Base-by-base conservation (phyloP, 2,113 vertebrate species). In the Cynopterus brachyotis region DNA sequence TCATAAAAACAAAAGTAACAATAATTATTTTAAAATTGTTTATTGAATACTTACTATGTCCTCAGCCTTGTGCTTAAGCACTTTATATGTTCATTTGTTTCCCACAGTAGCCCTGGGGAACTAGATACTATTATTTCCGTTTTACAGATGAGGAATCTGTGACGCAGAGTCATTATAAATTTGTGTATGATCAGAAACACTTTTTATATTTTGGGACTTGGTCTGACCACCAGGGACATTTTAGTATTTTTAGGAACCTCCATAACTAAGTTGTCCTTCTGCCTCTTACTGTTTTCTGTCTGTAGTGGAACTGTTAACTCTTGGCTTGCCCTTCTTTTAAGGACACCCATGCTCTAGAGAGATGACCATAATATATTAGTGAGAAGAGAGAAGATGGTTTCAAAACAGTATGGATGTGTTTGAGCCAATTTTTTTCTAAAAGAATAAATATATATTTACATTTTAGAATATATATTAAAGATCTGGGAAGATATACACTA, bases 401-500 rank as follows among this genome's bases (percentile, higher is more conserved):
- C 20, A 35, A 72, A 80, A 42, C 3, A 69, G 40, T 82, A 9
- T 15, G 26, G 45, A 67, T 78, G 82, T 9, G 22, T 73, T 78
- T 73, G n/a, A 76, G 73, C 59, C 59, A 62, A 1, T n/a, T 53
- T 87, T 81, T 86, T 79, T 11, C 37, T 59, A 70, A 50, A 64
- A n/a, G 70, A 64, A 73, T 30, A 66, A 67, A 53, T 40, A 47
- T 20, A 24, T 26, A 69, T 88, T 91, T 80, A 40, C 59, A 26
- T 75, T 81, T 86, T 60, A 89, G 19, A 30, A 35, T 85, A 28
- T 85, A 62, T 86, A 37, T 85, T 82, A 82, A 92, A 90, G 83
- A 62, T 19, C 80, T 90, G 37, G 53, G 90, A 80, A 40, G 24
- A 75, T 55, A 73, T 4, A 76, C 4, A 76, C 16, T 73, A 91